Percentiles rank a stretch among this genome's conserved stretches.
phyloP scores from a whole-genome alignment of 23 tunicate genomes.

The Trididemnum miniatum region DNA sequence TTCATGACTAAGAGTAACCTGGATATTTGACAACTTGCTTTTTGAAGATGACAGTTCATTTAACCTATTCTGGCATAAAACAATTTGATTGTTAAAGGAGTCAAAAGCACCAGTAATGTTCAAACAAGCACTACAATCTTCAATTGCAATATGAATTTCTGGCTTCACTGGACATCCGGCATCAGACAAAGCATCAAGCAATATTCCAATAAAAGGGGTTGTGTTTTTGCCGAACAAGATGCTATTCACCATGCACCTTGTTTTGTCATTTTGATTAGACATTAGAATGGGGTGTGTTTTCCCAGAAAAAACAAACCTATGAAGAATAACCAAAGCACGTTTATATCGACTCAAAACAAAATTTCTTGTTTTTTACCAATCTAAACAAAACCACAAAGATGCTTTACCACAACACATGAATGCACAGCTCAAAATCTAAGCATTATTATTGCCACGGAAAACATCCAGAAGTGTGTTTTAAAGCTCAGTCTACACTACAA shows the following conservation, averaged over 20 bases:
- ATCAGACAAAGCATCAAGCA: conserved; percentile 58
- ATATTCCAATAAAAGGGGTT: conserved; percentile 55
- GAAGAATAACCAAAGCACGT: too few species aligned
- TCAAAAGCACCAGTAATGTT: conserved; percentile 63
- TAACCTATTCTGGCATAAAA: conserved; percentile 67
- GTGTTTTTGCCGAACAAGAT: conserved; percentile 8
- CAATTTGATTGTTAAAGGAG: conserved; percentile 67
- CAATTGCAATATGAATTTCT: conserved; percentile 50
- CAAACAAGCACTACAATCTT: conserved; percentile 33
- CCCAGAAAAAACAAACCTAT: too few species aligned
- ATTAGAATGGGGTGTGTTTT: neutral
- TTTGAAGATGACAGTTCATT: neutral
- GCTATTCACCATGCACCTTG: conserved; percentile 11
- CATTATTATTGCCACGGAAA: too few species aligned
- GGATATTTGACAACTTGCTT: neutral
- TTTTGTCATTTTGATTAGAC: neutral
- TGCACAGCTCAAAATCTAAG: too few species aligned
- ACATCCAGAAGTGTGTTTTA: too few species aligned
- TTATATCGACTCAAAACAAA: too few species aligned
- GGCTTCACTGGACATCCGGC: conserved; percentile 65
- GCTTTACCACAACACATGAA: too few species aligned
- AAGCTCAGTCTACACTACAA: too few species aligned
- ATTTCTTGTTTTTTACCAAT: too few species aligned
- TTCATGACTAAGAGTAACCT: conserved; percentile 70
- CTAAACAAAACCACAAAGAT: too few species aligned